Evolutionary conservation across 2,797 vertebrate species (phyloP).

Genomic region (Scolopax rusticola): DNA sequence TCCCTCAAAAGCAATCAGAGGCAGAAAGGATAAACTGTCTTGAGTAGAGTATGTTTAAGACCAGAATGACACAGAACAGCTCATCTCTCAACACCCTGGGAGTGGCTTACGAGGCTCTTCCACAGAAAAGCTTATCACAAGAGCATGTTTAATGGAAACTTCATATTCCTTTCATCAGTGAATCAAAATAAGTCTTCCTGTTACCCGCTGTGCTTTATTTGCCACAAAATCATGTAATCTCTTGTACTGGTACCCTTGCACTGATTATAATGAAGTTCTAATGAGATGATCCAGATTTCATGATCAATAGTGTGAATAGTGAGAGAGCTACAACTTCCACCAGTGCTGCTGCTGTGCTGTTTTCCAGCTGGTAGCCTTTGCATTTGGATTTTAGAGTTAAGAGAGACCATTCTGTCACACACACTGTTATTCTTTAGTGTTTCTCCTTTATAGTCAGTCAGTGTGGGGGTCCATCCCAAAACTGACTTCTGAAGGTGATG

Average conservation of each 20-base stretch:
- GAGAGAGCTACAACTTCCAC: background rate
- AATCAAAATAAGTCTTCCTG: background rate
- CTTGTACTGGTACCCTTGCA: constrained; percentile 23
- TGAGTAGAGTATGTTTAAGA: background rate
- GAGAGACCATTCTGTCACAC: background rate
- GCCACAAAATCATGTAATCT: background rate
- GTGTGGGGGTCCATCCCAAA: background rate
- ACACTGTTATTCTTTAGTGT: background rate
- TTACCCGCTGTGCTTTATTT: background rate
- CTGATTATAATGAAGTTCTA: constrained; percentile 25
- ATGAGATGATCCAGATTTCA: background rate
- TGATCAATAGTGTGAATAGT: background rate
- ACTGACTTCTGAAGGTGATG: background rate
- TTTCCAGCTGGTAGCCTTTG: background rate
- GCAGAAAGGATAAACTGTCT: background rate
- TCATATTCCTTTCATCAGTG: background rate
- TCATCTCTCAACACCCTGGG: background rate
- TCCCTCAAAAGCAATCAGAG: background rate
- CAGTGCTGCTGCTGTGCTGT: background rate
- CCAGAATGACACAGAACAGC: background rate
- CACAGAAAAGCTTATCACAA: background rate
- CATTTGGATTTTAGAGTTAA: background rate
- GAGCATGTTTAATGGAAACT: background rate
- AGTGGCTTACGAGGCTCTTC: background rate
- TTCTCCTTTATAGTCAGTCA: background rate